Percentiles rank a stretch among this genome's conserved stretches.
Evolutionary conservation across 2,113 vertebrate genomes (phyloP).

Genomic region (Macrotus californicus): DNA sequence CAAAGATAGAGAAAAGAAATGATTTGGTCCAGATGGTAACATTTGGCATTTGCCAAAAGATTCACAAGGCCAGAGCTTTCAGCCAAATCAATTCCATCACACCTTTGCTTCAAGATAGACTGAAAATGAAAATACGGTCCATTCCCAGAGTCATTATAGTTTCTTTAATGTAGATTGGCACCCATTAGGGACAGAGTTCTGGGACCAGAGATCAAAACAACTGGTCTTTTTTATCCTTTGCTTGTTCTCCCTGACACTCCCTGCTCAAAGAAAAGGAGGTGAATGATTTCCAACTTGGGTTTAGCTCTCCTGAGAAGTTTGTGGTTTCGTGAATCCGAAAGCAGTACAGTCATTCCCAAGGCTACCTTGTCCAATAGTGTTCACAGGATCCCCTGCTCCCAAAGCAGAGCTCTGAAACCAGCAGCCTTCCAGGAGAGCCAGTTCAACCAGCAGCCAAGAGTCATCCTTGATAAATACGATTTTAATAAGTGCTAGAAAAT

Average conservation of each 20-base stretch:
- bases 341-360: slow-evolving; percentile 16
- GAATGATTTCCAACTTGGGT: slow-evolving; percentile 55
- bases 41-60: slow-evolving; percentile 34
- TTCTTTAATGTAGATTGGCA: slow-evolving; percentile 48
- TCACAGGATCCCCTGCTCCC: slow-evolving; percentile 41
- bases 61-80: not conserved
- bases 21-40: slow-evolving; percentile 45
- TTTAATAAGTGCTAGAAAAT: slow-evolving; percentile 67
- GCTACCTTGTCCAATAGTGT: not conserved
- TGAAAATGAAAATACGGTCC: slow-evolving; percentile 22
- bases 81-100: slow-evolving; percentile 40
- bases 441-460: slow-evolving; percentile 46
- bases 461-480: slow-evolving; percentile 64
- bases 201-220: slow-evolving; percentile 55
- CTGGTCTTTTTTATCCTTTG: slow-evolving; percentile 31
- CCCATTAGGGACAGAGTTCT: not conserved
- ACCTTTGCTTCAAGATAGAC: slow-evolving; percentile 56
- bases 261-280: slow-evolving; percentile 35
- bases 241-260: not conserved
- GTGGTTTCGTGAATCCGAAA: slow-evolving; percentile 52
- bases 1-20: slow-evolving; percentile 31
- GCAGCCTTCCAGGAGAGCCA: slow-evolving; percentile 39
- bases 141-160: not conserved
- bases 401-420: slow-evolving; percentile 26
- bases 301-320: slow-evolving; percentile 51